Base-by-base conservation (phyloP, 2,113 vertebrate species). In the Fulica atra region DNA sequence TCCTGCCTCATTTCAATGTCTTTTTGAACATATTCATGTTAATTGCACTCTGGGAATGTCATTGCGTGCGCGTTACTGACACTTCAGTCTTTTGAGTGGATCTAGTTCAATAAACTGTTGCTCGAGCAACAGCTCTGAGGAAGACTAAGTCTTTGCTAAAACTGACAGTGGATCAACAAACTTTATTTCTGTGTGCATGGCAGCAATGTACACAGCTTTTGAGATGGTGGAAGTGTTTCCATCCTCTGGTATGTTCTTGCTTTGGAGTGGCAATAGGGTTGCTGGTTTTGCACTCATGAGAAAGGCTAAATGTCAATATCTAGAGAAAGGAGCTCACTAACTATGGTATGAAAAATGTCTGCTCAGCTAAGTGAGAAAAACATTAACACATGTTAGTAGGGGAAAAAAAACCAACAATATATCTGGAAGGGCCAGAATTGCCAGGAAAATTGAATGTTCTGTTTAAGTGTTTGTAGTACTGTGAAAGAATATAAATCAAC, bases 351-450 rank as follows among this genome's bases (percentile, higher is more conserved):
- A 69, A 83, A 92, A 80, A 86, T 24, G 1, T 44, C 23, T 76
- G 9, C 16, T 73, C 25, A 68, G 21, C 40, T 36, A 74, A 87
- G 36, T 7, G 17, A 63, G 11, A 28, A 83, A 76, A 86, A 51
- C 16, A n/a, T 18, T 26, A 72, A 40, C 3, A 1, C 3, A 3
- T 13, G 2, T 40, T 86, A 24, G 13, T n/a, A 25, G 19, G 1
- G 2, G 4, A 74, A 60, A 4, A 8, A 60, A 48, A 23, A 38
- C 10, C 10, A 42, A 19, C 14, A 54, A 3, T 44, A 3, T 50
- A 10, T 64, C 14, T 66, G 56, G 46, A 87, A 66, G 13, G 11
- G 11, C 3, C 23, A 80, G n/a, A 73, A 81, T 59, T 87, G 38
- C 28, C 17, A 7, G 13, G 25, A 13, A 36, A 78, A 81, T 2